Conservation (phyloP, 1,140 invertebrate genomes). For the Meloidogyne floridensis region DNA sequence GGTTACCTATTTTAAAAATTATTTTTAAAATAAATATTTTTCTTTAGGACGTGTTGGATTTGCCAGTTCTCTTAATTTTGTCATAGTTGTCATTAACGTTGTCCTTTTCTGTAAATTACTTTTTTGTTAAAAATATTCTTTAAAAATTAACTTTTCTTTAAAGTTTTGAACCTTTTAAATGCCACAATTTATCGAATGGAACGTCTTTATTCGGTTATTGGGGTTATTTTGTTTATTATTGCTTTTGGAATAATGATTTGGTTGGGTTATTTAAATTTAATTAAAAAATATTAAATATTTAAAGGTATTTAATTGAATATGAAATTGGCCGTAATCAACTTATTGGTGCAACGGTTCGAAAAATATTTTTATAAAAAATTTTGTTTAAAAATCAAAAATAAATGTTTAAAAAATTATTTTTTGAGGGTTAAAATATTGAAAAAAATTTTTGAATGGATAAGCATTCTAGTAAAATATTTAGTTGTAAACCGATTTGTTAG, state of each 20-base stretch:
- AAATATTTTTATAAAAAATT: background rate
- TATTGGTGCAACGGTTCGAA: background rate
- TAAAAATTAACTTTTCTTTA: background rate
- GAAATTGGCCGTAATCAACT: background rate
- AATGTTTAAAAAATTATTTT: no score
- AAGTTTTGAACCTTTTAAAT: constrained; percentile 17
- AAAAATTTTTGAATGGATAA: no score
- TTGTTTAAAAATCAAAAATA: no score
- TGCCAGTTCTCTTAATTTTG: constrained; percentile 7
- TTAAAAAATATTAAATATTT: background rate
- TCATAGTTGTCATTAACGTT: constrained; percentile 13
- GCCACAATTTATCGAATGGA: constrained; percentile 12
- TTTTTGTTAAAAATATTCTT: background rate
- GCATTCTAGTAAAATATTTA: no score
- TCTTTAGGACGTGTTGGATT: constrained; percentile 8
- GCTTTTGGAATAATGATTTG: constrained; percentile 14
- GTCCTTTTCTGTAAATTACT: constrained; percentile 9
- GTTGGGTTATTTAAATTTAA: background rate
- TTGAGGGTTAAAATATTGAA: no score
- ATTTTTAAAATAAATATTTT: background rate
- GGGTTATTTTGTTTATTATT: constrained; percentile 13
- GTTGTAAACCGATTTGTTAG: no score
- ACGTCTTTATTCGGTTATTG: constrained; percentile 12
- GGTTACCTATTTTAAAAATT: background rate
- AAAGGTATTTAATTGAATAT: constrained; percentile 10